Conservation (phyloP, 23 tunicate species). For the Oikopleura dioica region DNA sequence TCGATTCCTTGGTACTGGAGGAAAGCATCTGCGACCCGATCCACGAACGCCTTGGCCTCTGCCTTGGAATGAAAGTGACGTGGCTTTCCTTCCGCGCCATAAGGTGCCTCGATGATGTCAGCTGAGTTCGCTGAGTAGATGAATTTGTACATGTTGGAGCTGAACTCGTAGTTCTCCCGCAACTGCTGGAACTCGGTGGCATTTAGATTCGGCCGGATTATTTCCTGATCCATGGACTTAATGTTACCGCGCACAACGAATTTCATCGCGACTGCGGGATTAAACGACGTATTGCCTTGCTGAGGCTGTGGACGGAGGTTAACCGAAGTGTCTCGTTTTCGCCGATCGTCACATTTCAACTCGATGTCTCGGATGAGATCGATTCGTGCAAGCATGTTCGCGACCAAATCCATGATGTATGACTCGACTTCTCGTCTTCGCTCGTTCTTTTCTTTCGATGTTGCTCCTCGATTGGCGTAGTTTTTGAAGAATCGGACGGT, state of each 20-base stretch:
- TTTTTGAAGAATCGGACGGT: neutral
- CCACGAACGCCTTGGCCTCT: neutral
- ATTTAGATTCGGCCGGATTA: conserved; percentile 1
- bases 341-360: neutral
- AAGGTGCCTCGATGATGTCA: neutral
- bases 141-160: conserved; percentile 1
- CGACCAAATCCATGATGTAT: neutral
- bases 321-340: neutral
- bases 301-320: neutral
- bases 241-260: neutral
- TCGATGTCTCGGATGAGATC: neutral
- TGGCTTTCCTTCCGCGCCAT: neutral
- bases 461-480: neutral
- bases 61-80: neutral
- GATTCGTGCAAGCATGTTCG: neutral
- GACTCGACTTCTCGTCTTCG: neutral
- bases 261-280: neutral
- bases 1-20: neutral
- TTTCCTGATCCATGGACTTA: neutral
- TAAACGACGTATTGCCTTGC: neutral
- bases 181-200: neutral
- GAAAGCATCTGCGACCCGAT: conserved; percentile 1
- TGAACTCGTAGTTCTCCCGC: neutral
- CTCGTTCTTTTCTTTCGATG: no score
- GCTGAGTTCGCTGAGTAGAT: neutral